These are phyloP conservation scores for Drosophila paracracens DNA, from an alignment of 2,888 invertebrate genomes.

Conservation along the genomic window DNA sequence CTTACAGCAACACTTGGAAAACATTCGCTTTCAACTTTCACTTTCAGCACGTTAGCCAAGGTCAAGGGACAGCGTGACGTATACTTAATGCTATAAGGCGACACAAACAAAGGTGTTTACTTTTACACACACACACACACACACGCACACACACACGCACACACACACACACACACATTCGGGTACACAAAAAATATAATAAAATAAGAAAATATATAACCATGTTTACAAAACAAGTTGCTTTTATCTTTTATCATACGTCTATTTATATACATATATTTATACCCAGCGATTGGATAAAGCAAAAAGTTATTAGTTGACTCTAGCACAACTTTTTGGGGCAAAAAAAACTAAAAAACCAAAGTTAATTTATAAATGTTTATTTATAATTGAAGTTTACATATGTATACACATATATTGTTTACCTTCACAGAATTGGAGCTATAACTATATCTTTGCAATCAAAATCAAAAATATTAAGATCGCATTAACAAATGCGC, in stretches of 20 bases:
- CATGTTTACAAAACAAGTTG: constrained; percentile 36
- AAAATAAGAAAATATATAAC: constrained; percentile 12
- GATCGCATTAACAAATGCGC: background rate
- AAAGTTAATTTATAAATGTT: background rate
- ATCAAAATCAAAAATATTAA: background rate
- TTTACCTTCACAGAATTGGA: background rate
- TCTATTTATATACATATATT: background rate
- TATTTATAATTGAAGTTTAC: background rate
- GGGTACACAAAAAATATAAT: constrained; percentile 4
- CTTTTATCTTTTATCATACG: background rate
- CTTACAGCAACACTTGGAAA: background rate
- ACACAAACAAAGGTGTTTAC: constrained; percentile 37
- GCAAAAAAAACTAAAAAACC: background rate
- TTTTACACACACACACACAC: constrained; percentile 1
- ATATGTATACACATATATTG: background rate
- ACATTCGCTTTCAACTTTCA: constrained; percentile 38
- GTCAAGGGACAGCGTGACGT: constrained; percentile 54
- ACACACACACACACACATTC: background rate
- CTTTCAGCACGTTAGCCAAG: constrained; percentile 50
- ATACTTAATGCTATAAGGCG: constrained; percentile 27
- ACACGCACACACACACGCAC: too few relatives aligned
- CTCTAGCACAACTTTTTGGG: too few relatives aligned
- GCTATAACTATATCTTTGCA: background rate
- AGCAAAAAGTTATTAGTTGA: background rate
- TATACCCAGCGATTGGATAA: constrained; percentile 1